phyloP scores from a whole-genome alignment of 2,113 vertebrate genomes.

The Porphyrio hochstetteri region DNA sequence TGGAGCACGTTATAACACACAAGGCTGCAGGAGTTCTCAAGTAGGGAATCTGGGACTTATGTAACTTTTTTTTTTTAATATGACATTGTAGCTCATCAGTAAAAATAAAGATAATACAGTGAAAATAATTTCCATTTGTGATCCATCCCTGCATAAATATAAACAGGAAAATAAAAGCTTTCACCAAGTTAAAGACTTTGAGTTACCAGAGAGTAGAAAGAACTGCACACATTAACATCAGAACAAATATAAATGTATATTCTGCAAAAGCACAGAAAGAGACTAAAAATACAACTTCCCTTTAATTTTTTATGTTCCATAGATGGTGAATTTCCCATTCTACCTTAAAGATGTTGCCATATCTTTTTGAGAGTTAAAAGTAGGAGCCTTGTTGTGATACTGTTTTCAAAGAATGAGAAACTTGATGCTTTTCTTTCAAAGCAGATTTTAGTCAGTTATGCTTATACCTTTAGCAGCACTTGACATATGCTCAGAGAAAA shows the following conservation, averaged over 20 bases:
- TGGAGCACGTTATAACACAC: neutral
- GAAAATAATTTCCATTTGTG: neutral
- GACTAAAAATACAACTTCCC: neutral
- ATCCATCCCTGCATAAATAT: neutral
- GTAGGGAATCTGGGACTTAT: neutral
- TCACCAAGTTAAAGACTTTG: neutral
- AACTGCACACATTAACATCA: neutral
- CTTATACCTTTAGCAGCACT: neutral
- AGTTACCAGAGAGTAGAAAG: neutral
- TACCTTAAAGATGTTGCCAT: neutral
- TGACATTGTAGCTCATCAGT: neutral
- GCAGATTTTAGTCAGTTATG: neutral
- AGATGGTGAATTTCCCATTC: neutral
- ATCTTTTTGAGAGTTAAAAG: neutral
- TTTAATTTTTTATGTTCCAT: neutral
- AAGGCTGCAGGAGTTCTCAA: neutral
- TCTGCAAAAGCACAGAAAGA: neutral
- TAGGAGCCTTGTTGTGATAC: neutral
- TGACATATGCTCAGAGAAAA: constrained; percentile 33
- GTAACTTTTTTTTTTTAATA: neutral
- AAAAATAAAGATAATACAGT: neutral
- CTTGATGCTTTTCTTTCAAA: constrained; percentile 28
- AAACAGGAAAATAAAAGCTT: neutral
- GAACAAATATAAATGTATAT: neutral
- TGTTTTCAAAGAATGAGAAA: constrained; percentile 1